Base-by-base conservation (phyloP, 2,113 vertebrate genomes). In the Recurvirostra avosetta region DNA sequence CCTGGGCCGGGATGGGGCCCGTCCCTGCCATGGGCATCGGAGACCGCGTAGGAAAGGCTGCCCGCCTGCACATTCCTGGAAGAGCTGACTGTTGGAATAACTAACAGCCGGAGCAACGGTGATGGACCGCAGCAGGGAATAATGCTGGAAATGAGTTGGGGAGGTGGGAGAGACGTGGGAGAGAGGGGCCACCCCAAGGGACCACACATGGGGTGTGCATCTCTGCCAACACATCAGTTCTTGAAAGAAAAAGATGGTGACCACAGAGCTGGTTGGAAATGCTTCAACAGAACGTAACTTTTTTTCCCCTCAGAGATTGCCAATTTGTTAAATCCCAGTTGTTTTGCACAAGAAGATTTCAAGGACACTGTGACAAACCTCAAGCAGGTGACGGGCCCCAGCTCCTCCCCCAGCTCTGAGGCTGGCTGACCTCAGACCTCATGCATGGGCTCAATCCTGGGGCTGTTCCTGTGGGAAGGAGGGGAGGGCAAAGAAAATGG, bases 291-390 rank as follows among this genome's bases (percentile, higher is more conserved):
- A 70, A 66, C 10, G 10, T 29, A 25, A 8, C 27, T 38, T 34
- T 80, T 85, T 29, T 2, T 5, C 2, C 3, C 20, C 49, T 50
- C 0, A 0, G 56, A 72, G 45, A 53, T 0, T 75, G 62, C 34
- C 62, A 25, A 3, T 52, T 83, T 93, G 56, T 86, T 91, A 89
- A 86, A 83, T 53, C 76, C 36, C 36, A 19, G 38, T 52, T 41
- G 53, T 86, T 93, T 89, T 78, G 27, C 59, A 49, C 38, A 65
- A 29, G 15, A 38, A 75, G 62, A 49, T 49, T 93, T 71, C 80
- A 86, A 89, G 88, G 84, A 56, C 0, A 0, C 36, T 56, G 68
- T 76, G 63, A 86, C 43, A 71, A 80, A 67, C 67, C 27, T 22
- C 50, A 65, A 82, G 32, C 62, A 56, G 71, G 32, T 65, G 59